Evolutionary conservation across 2,888 invertebrate species (phyloP).

Genomic region (Caenorhabditis sp.): DNA sequence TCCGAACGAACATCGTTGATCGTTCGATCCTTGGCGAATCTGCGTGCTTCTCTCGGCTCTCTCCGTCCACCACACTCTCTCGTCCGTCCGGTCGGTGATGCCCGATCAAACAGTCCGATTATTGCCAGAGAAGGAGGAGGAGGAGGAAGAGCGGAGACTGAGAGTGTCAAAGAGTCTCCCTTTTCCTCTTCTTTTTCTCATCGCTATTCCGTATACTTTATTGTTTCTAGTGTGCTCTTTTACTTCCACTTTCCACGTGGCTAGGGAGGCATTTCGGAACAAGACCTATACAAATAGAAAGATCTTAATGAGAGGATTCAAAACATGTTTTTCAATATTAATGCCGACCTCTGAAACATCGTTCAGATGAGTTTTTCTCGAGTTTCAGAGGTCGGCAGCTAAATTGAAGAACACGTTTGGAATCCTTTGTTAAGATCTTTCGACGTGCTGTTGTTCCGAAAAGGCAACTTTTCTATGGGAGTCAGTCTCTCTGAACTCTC

Average conservation of each 20-base stretch:
- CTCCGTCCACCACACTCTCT: background rate
- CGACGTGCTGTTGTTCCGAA: too few species aligned
- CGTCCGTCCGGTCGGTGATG: background rate
- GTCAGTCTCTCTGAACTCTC: background rate
- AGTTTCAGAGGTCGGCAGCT: too few species aligned
- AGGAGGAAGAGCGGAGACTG: constrained; percentile 5
- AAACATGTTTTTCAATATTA: too few species aligned
- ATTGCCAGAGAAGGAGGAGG: constrained; percentile 12
- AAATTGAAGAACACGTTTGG: too few species aligned
- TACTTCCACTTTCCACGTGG: background rate
- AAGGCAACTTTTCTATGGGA: too few species aligned
- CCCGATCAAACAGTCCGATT: constrained; percentile 54
- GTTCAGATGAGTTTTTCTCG: too few species aligned
- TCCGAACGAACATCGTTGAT: too few species aligned
- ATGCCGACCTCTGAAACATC: too few species aligned
- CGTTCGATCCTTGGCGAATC: constrained; percentile 17
- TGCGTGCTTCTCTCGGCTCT: constrained; percentile 11
- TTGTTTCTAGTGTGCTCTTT: constrained; percentile 7
- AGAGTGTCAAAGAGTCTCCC: constrained; percentile 10
- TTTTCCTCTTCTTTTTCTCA: background rate
- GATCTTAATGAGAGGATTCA: too few species aligned
- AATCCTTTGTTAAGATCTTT: too few species aligned
- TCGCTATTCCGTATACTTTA: constrained; percentile 1
- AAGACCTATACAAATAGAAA: too few species aligned
- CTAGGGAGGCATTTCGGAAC: too few species aligned